phyloP scores from a whole-genome alignment of 2,888 invertebrate species.

The Anoplius nigerrimus region DNA sequence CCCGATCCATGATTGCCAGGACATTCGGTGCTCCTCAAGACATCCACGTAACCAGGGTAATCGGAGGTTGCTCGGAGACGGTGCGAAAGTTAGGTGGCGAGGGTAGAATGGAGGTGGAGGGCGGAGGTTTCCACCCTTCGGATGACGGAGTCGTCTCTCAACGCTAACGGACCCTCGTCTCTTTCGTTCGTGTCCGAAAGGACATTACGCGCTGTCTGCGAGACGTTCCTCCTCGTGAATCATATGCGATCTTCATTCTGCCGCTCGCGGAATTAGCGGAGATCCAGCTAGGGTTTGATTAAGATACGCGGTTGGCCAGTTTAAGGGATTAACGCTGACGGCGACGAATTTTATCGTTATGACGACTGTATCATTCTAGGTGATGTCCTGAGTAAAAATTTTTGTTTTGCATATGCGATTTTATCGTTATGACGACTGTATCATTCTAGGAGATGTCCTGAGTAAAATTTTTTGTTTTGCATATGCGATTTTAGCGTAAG shows the following conservation, averaged over 20 bases:
- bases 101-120: constrained; percentile 16
- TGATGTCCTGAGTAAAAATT: no score
- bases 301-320: no score
- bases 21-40: constrained; percentile 11
- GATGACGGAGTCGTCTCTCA: constrained; percentile 52
- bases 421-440: background rate
- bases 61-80: constrained; percentile 54
- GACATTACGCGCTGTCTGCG: constrained; percentile 46
- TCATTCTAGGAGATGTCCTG: background rate
- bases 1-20: no score
- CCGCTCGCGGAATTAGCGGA: no score
- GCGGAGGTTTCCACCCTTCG: constrained; percentile 39
- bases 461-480: no score
- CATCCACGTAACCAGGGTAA: constrained; percentile 44
- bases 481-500: background rate
- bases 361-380: background rate
- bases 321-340: background rate
- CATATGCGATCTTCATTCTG: no score
- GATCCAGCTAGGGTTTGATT: no score
- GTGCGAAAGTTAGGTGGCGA: constrained; percentile 40
- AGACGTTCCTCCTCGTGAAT: constrained; percentile 51
- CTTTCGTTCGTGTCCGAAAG: constrained; percentile 40
- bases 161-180: constrained; percentile 53
- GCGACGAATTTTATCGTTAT: constrained; percentile 1
- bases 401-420: no score